Evolutionary conservation across 2,113 vertebrate genomes (phyloP), one percentile per base, ranked within the genome.

Genomic region (Vombatus ursinus): DNA sequence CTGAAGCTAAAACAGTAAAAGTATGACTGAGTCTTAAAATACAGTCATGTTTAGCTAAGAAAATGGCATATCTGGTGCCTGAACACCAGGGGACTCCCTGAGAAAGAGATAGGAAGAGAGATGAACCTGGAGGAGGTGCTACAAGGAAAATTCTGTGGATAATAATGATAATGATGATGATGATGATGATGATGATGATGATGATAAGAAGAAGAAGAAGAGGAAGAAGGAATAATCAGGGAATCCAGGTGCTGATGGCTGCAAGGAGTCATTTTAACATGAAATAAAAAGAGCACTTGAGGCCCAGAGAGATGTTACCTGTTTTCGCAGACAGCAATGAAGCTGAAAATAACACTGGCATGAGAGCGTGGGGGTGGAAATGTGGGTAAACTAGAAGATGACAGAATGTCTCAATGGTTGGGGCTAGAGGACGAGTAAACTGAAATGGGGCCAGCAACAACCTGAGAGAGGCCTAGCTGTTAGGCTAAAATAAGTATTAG

Each of bases 301-400:
- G 3, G 26, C 9, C 77, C 25, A 19, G 50, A 95, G 49, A 93
- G 50, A 92, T 96, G 95, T 48, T 37, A 31, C 31, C 57, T 68
- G 49, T 57, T 94, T 50, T 53, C 93, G 52, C 52, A 23, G 31
- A 31, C 31, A 84, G 24, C 53, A 91, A 91, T 95, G 52, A 94
- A 68, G 90, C 47, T 24, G 22, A 92, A 31, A 89, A 96, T 26
- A 54, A 91, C 49, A 47, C 47, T 50, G 22, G 6, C 57, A 6
- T 53, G 93, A 84, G 49, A 61, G 7, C 24, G 50, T 89, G 4
- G 68, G n/a, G 31, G 48, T 37, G 50, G 49, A 54, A 84, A 44
- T 37, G 51, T 22, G 54, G 51, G 52, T 5, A 22, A 6, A 52
- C 28, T 22, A 26, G 54, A 51, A 52, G 92, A 90, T 61, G 28